Conservation (phyloP, 1,140 invertebrate species). For the Lethrus apterus region DNA sequence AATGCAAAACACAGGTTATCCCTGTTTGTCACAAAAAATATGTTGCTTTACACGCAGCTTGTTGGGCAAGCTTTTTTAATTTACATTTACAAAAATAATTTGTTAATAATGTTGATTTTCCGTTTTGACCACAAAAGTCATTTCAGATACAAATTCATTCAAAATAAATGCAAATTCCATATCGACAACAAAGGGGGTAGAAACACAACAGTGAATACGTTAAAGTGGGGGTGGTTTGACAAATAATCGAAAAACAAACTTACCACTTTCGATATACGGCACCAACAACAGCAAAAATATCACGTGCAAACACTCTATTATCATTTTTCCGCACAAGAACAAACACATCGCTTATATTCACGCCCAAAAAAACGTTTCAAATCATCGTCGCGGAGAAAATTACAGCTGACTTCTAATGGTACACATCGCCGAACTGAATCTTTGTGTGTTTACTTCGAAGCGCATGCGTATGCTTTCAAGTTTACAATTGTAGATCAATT, state of each 20-base stretch:
- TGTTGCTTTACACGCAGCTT: background rate
- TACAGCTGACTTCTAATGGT: slow-evolving; percentile 47
- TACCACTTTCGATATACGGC: slow-evolving; percentile 51
- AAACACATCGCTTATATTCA: slow-evolving; percentile 20
- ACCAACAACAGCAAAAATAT: slow-evolving; percentile 48
- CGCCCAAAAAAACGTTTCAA: slow-evolving; percentile 23
- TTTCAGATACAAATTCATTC: background rate
- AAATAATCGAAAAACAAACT: slow-evolving; percentile 29
- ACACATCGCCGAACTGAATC: slow-evolving; percentile 48
- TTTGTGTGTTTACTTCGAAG: slow-evolving; percentile 39
- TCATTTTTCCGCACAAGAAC: slow-evolving; percentile 45
- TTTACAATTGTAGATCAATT: slow-evolving; percentile 5
- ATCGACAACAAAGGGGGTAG: slow-evolving; percentile 14
- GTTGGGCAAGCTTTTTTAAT: background rate
- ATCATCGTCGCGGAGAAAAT: slow-evolving; percentile 27
- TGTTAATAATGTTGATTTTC: background rate
- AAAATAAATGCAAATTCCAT: slow-evolving; percentile 7
- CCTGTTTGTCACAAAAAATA: background rate
- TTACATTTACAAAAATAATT: background rate
- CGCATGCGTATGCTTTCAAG: slow-evolving; percentile 25
- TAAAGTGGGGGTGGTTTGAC: slow-evolving; percentile 12
- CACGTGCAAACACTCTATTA: slow-evolving; percentile 52
- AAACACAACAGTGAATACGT: slow-evolving; percentile 4
- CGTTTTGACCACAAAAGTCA: background rate
- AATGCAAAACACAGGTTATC: slow-evolving; percentile 3